phyloP scores from a whole-genome alignment of 2,797 vertebrate genomes.

The Knipowitschia caucasica region DNA sequence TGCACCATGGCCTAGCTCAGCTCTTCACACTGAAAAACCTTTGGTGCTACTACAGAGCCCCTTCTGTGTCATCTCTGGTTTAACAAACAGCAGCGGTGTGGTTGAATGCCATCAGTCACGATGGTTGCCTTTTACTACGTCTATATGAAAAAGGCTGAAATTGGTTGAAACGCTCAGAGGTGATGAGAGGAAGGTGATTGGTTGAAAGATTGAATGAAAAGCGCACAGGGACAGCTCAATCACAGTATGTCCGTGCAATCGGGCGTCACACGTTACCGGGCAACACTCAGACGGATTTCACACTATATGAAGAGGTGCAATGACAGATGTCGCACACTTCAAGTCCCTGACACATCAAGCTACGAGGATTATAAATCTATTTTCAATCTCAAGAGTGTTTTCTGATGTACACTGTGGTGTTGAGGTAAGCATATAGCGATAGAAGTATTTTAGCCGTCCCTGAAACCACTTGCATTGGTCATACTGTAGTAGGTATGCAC shows the following conservation, averaged over 20 bases:
- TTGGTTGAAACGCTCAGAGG: constrained; percentile 1
- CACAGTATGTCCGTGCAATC: constrained; percentile 16
- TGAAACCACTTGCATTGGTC: background rate
- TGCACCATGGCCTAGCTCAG: background rate
- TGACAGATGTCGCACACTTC: constrained; percentile 30
- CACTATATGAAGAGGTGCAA: constrained; percentile 20
- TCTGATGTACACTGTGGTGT: background rate
- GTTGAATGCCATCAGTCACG: constrained; percentile 1
- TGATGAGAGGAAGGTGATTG: constrained; percentile 12
- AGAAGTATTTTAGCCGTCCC: too few relatives aligned
- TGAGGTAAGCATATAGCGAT: too few relatives aligned
- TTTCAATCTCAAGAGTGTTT: background rate
- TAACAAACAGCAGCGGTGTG: background rate
- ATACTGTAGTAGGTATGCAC: background rate
- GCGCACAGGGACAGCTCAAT: constrained; percentile 20
- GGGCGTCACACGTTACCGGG: constrained; percentile 4
- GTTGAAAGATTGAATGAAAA: constrained; percentile 15
- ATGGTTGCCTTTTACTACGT: background rate
- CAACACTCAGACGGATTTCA: constrained; percentile 32
- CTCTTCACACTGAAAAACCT: too few relatives aligned
- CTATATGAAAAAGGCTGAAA: constrained; percentile 7
- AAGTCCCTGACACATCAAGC: constrained; percentile 5
- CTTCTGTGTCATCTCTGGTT: constrained; percentile 1
- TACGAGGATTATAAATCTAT: background rate
- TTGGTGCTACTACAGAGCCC: too few relatives aligned